These are phyloP conservation scores for Tupiocoris notatus DNA, from an alignment of 2,888 invertebrate species.

Conservation along the genomic window DNA sequence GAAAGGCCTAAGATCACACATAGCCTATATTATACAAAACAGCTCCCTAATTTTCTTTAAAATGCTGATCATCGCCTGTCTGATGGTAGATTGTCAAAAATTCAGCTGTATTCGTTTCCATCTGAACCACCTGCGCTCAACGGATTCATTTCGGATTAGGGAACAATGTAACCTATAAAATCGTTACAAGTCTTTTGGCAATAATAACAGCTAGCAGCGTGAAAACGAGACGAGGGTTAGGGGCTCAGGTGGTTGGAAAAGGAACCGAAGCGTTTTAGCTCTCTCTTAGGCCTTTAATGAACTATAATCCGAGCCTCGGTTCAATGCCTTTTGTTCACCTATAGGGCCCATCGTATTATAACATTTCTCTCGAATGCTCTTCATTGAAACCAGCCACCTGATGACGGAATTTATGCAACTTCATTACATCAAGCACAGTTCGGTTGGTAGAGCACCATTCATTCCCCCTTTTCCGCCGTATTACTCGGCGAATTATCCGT, in stretches of 20 bases:
- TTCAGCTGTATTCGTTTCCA: too few relatives aligned
- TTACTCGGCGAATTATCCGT: background rate
- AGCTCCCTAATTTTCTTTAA: too few relatives aligned
- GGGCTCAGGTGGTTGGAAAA: constrained; percentile 35
- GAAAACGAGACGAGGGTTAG: background rate
- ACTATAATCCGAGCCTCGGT: constrained; percentile 29
- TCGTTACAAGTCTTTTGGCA: constrained; percentile 15
- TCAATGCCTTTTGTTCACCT: constrained; percentile 33
- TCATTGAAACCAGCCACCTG: constrained; percentile 28
- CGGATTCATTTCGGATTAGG: background rate
- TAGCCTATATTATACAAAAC: too few relatives aligned
- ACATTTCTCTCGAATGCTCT: background rate
- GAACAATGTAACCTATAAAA: constrained; percentile 30
- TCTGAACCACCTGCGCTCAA: constrained; percentile 2
- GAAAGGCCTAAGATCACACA: too few relatives aligned
- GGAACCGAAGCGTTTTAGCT: constrained; percentile 22
- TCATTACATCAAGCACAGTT: constrained; percentile 44
- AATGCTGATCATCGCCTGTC: too few relatives aligned
- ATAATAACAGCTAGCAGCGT: background rate
- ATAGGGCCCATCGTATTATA: background rate
- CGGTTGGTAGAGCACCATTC: constrained; percentile 30
- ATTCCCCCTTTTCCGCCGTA: background rate
- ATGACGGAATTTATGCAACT: constrained; percentile 44
- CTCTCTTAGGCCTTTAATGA: constrained; percentile 36
- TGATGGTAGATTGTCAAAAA: too few relatives aligned